These are phyloP conservation scores for Alauda arvensis DNA, from an alignment of 2,797 vertebrate species.

Conservation along the genomic window DNA sequence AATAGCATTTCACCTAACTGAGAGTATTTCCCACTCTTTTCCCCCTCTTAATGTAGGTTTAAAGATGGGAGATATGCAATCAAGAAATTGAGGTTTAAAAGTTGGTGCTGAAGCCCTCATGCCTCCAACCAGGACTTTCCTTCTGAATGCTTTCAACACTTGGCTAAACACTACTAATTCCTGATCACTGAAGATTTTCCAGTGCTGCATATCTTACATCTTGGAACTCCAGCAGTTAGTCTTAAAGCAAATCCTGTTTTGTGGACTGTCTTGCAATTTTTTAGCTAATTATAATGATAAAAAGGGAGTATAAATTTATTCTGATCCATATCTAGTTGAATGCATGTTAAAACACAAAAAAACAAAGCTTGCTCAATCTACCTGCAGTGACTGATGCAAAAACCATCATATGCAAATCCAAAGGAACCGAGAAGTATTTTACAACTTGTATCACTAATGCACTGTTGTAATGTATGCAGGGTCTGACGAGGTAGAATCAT, in stretches of 20 bases:
- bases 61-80: constrained; percentile 92
- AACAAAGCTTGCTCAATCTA: constrained; percentile 92
- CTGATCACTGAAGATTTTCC: constrained; percentile 78
- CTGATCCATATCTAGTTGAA: constrained; percentile 88
- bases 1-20: not conserved
- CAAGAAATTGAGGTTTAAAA: constrained; percentile 90
- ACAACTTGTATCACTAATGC: constrained; percentile 84
- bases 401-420: constrained; percentile 90
- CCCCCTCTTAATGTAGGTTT: constrained; percentile 73
- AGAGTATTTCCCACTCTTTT: not conserved
- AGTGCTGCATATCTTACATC: constrained; percentile 87
- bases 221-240: constrained; percentile 79
- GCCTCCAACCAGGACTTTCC: constrained; percentile 87
- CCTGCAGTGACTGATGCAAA: constrained; percentile 92
- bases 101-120: constrained; percentile 87
- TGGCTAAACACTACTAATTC: constrained; percentile 82
- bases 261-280: constrained; percentile 94
- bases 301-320: constrained; percentile 87
- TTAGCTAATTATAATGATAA: constrained; percentile 89
- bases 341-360: constrained; percentile 90
- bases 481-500: constrained; percentile 66
- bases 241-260: constrained; percentile 84
- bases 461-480: constrained; percentile 81
- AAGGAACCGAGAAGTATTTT: constrained; percentile 81
- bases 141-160: constrained; percentile 81